These are phyloP conservation scores for Brachionus rubens DNA, from an alignment of 1,140 invertebrate species.

Conservation along the genomic window DNA sequence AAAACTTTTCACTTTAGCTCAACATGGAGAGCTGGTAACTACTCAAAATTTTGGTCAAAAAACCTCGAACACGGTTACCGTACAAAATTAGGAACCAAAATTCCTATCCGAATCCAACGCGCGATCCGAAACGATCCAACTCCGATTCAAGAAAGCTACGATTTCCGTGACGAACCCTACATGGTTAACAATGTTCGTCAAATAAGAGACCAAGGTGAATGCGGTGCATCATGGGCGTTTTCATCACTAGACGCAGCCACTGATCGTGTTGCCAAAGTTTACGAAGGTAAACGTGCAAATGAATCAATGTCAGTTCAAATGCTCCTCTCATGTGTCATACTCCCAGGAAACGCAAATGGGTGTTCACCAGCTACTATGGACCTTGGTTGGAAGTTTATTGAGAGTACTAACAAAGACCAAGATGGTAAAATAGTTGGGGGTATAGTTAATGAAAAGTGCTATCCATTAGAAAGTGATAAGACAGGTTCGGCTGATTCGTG, in stretches of 20 bases:
- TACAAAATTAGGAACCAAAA: conserved; percentile 61
- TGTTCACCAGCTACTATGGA: conserved; percentile 38
- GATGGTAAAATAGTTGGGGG: conserved; percentile 19
- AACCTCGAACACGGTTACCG: conserved; percentile 75
- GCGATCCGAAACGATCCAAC: background rate
- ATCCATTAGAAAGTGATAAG: conserved; percentile 70
- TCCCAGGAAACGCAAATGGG: conserved; percentile 30
- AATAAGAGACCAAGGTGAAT: conserved; percentile 81
- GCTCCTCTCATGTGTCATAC: conserved; percentile 34
- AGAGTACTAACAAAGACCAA: background rate
- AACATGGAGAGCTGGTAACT: conserved; percentile 75
- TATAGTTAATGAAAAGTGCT: conserved; percentile 75
- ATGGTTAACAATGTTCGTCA: conserved; percentile 62
- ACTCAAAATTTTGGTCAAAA: conserved; percentile 76
- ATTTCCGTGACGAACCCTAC: conserved; percentile 66
- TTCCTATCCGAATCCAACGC: conserved; percentile 58
- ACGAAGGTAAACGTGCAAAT: background rate
- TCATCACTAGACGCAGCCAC: conserved; percentile 59
- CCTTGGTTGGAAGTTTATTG: conserved; percentile 39
- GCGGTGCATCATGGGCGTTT: conserved; percentile 86
- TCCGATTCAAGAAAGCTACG: background rate
- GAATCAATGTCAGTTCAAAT: conserved; percentile 42
- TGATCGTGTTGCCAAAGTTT: conserved; percentile 41
- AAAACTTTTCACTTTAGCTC: conserved; percentile 4
- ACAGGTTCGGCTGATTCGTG: conserved; percentile 50